Percentiles rank a stretch among this genome's conserved stretches.
Conservation (phyloP, 2,113 vertebrate species). For the Cyprinodon brontotheroides region DNA sequence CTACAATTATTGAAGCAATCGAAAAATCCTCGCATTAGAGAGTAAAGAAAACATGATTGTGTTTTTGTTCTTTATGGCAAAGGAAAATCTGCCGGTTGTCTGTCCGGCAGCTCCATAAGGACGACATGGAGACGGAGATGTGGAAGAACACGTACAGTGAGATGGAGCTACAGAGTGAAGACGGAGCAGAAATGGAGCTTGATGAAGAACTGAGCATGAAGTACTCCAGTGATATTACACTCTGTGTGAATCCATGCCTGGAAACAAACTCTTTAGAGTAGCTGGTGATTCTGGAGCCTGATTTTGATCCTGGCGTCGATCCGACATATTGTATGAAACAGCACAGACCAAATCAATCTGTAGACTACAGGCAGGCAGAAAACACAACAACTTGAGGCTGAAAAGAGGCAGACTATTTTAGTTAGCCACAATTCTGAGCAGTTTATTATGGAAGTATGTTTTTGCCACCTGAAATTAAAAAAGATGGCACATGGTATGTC, state of each 20-base stretch:
- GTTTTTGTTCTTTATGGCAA: background rate
- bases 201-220: conserved; percentile 42
- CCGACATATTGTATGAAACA: background rate
- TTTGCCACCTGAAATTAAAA: no score
- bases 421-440: no score
- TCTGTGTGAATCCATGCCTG: conserved; percentile 53
- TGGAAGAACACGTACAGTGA: conserved; percentile 55
- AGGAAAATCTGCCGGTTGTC: conserved; percentile 36
- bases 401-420: no score
- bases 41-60: background rate
- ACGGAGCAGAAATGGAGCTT: conserved; percentile 6
- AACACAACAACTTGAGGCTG: background rate
- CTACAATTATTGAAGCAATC: no score
- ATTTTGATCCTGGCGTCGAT: background rate
- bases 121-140: conserved; percentile 69
- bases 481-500: no score
- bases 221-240: conserved; percentile 57
- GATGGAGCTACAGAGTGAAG: conserved; percentile 17
- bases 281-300: background rate
- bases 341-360: background rate
- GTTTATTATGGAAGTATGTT: background rate
- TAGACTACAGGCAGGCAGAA: background rate
- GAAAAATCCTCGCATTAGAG: no score
- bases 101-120: conserved; percentile 24
- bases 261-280: conserved; percentile 9